These are phyloP conservation scores for Periparus ater DNA, from an alignment of 2,797 vertebrate genomes.

Conservation along the genomic window DNA sequence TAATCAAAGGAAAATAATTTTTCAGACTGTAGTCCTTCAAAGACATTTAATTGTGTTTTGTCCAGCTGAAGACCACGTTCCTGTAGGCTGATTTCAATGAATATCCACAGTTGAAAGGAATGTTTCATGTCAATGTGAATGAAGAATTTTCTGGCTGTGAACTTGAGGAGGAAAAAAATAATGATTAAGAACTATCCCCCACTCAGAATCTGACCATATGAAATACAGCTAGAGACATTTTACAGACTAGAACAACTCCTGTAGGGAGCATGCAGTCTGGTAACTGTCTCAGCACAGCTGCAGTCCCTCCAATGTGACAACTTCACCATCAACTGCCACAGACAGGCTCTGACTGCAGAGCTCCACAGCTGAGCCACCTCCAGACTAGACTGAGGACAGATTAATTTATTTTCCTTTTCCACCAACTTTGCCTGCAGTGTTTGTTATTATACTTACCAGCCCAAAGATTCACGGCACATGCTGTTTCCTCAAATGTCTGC, in stretches of 20 bases:
- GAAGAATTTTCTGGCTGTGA: neutral
- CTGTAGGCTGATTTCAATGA: slow-evolving; percentile 2
- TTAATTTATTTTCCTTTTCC: slow-evolving; percentile 58
- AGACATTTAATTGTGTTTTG: neutral
- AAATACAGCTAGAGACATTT: slow-evolving; percentile 17
- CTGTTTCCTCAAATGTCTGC: slow-evolving; percentile 33
- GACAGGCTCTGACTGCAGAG: slow-evolving; percentile 22
- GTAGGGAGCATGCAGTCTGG: slow-evolving; percentile 43
- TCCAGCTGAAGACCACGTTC: neutral
- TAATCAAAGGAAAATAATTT: neutral
- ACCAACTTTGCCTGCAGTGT: slow-evolving; percentile 48
- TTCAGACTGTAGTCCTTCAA: neutral
- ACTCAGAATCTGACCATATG: neutral
- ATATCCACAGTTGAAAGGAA: neutral
- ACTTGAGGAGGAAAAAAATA: neutral
- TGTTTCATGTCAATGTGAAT: neutral
- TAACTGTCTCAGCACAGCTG: slow-evolving; percentile 62
- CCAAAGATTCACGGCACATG: slow-evolving; percentile 15
- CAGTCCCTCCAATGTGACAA: slow-evolving; percentile 59
- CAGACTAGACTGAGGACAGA: slow-evolving; percentile 24
- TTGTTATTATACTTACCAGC: slow-evolving; percentile 36
- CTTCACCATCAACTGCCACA: slow-evolving; percentile 47
- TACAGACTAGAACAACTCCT: slow-evolving; percentile 33
- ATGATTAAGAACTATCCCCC: slow-evolving; percentile 41
- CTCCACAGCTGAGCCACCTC: slow-evolving; percentile 31